These are phyloP conservation scores for Coracias cyanogaster DNA, from an alignment of 2,797 vertebrate genomes.

Conservation along the genomic window DNA sequence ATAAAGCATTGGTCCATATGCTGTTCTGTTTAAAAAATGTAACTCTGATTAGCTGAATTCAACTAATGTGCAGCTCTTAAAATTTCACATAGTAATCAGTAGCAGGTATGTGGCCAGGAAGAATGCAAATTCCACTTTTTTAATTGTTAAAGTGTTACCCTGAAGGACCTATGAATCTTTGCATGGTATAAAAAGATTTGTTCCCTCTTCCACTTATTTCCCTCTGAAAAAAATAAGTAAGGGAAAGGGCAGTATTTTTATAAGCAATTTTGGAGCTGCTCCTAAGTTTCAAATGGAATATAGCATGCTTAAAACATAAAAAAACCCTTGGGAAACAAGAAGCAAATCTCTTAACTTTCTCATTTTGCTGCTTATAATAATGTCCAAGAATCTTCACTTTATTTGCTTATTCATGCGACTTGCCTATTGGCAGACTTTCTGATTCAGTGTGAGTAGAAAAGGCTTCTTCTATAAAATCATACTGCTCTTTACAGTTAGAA, in stretches of 20 bases:
- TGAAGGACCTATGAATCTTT: neutral
- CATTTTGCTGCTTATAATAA: neutral
- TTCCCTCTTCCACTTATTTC: neutral
- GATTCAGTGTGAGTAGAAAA: neutral
- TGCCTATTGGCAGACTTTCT: neutral
- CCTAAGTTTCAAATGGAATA: neutral
- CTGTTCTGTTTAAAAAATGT: neutral
- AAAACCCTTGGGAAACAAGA: neutral
- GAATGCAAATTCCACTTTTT: neutral
- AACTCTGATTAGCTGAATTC: neutral
- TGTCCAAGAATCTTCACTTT: neutral
- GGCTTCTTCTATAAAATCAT: neutral
- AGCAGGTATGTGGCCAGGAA: neutral
- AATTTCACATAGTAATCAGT: neutral
- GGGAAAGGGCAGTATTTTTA: slow-evolving; percentile 1
- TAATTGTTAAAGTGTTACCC: neutral
- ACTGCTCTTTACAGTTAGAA: neutral
- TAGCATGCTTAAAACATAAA: neutral
- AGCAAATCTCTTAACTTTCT: neutral
- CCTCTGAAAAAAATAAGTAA: neutral
- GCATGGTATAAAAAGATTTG: neutral
- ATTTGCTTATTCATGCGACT: neutral
- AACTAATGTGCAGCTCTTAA: neutral
- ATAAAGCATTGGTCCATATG: neutral
- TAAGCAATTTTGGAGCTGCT: neutral